These are phyloP conservation scores for Lateolabrax maculatus DNA, from an alignment of 2,797 vertebrate species.

Conservation along the genomic window DNA sequence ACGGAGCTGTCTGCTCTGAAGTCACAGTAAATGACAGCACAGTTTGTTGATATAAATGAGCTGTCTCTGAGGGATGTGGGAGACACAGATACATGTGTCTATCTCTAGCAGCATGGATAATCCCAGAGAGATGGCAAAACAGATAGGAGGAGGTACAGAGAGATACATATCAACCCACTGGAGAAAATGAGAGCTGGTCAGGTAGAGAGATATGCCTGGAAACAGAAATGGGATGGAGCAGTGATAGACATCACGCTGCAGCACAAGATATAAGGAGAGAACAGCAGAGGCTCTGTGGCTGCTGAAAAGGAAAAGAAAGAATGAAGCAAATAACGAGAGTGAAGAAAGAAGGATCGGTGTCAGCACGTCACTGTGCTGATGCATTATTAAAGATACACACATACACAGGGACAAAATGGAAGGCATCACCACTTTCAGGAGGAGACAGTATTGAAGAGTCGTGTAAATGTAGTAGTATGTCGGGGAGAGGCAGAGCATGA, in stretches of 20 bases:
- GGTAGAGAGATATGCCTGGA: slow-evolving; percentile 31
- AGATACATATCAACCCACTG: slow-evolving; percentile 44
- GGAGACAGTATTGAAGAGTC: slow-evolving; percentile 36
- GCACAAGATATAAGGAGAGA: slow-evolving; percentile 1
- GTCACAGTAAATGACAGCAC: slow-evolving; percentile 17
- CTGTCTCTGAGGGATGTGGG: slow-evolving; percentile 23
- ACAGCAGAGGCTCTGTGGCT: background rate
- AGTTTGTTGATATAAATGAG: slow-evolving; percentile 19
- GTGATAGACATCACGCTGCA: slow-evolving; percentile 11
- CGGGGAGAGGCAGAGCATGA: slow-evolving; percentile 27
- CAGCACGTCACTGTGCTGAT: slow-evolving; percentile 53
- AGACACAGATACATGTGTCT: slow-evolving; percentile 20
- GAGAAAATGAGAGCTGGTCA: slow-evolving; percentile 38
- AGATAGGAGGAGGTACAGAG: slow-evolving; percentile 50
- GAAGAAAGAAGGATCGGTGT: slow-evolving; percentile 49
- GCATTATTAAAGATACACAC: slow-evolving; percentile 71
- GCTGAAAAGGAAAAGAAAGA: slow-evolving; percentile 22
- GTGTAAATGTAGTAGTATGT: slow-evolving; percentile 35
- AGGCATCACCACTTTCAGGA: background rate
- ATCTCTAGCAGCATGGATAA: slow-evolving; percentile 40
- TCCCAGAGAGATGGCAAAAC: slow-evolving; percentile 50
- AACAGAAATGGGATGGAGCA: slow-evolving; percentile 31
- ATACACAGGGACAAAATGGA: slow-evolving; percentile 30
- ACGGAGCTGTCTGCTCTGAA: slow-evolving; percentile 3
- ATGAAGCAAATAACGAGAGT: slow-evolving; percentile 41